Evolutionary conservation across 2,888 invertebrate species (phyloP), one percentile per base, ranked within the genome.

Genomic region (Noctua janthe): DNA sequence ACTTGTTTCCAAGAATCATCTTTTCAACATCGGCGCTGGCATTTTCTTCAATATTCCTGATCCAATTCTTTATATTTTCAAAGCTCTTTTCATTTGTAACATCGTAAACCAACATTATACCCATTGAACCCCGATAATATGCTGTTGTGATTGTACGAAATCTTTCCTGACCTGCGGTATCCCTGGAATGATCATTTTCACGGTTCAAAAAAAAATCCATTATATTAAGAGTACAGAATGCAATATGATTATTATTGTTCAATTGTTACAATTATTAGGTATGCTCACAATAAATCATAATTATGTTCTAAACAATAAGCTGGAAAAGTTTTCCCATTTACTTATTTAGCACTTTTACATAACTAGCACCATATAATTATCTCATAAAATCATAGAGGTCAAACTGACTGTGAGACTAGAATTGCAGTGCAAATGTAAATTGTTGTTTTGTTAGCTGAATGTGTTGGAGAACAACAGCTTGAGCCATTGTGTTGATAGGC

Each of bases 61-160:
- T 99, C 99, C 99, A 99, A 95, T 99, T 99, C 94, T 99, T 99
- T 81, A 99, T 99, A 94, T 99, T 99, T 96, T 99, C 99, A 97
- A 99, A 99, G 91, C 99, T 99, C 97, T 99, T 99, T 94, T 99
- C 99, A 97, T 99, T 99, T 91, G 99, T 99, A 90, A 99, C 99
- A 96, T 99, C 99, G 96, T 99, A 99, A 64, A 99, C 99, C 89
- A 99, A 97, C 99, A 99, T 99, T 90, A 99, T 99, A 84, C 99
- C 99, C 99, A 99, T 99, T 69, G 99, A 99, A 74, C 99, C 99
- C 91, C 99, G 98, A 97, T 99, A 99, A 95, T 99, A 99, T n/a
- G 99, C 99, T 83, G 99, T 99, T 78, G 99, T 99, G 91, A 99
- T 99, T 86, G 99, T 99, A 91, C 99, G 98, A 97, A 99, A 99